phyloP scores from a whole-genome alignment of 2,888 invertebrate species.

The Camponotus fellah region DNA sequence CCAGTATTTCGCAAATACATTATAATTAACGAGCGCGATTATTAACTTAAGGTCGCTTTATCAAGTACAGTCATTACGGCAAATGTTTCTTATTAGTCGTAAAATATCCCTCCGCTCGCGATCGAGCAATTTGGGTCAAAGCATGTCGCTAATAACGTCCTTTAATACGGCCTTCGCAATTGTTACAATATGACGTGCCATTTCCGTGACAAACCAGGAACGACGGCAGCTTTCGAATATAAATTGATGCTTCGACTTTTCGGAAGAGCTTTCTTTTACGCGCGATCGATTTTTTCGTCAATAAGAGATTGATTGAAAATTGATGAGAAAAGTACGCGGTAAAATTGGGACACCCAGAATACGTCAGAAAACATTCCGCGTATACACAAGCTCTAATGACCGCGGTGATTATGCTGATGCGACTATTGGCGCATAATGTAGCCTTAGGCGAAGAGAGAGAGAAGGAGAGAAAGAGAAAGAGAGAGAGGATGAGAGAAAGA shows the following conservation, averaged over 20 bases:
- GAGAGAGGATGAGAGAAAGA: background rate
- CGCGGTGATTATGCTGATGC: slow-evolving; percentile 64
- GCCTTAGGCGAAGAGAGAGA: slow-evolving; percentile 57
- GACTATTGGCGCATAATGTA: slow-evolving; percentile 69
- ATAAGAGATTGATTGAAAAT: slow-evolving; percentile 1
- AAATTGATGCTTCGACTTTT: background rate
- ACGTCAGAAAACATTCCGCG: background rate
- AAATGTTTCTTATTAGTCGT: slow-evolving; percentile 56
- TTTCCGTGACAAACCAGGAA: slow-evolving; percentile 16
- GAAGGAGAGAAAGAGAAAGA: too few species aligned
- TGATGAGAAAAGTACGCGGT: slow-evolving; percentile 13
- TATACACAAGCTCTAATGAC: slow-evolving; percentile 46
- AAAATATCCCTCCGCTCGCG: slow-evolving; percentile 55
- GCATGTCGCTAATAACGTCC: slow-evolving; percentile 49
- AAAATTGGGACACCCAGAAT: slow-evolving; percentile 18
- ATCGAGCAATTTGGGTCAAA: slow-evolving; percentile 43
- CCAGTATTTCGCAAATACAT: slow-evolving; percentile 36
- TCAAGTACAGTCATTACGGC: slow-evolving; percentile 49
- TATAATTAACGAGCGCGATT: slow-evolving; percentile 62
- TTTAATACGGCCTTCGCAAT: slow-evolving; percentile 21
- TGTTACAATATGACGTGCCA: slow-evolving; percentile 15
- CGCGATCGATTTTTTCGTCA: background rate
- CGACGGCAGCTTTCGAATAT: background rate
- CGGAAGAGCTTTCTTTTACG: background rate
- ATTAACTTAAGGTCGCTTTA: slow-evolving; percentile 54